Evolutionary conservation across 2,113 vertebrate species (phyloP).

Genomic region (Psophia crepitans): DNA sequence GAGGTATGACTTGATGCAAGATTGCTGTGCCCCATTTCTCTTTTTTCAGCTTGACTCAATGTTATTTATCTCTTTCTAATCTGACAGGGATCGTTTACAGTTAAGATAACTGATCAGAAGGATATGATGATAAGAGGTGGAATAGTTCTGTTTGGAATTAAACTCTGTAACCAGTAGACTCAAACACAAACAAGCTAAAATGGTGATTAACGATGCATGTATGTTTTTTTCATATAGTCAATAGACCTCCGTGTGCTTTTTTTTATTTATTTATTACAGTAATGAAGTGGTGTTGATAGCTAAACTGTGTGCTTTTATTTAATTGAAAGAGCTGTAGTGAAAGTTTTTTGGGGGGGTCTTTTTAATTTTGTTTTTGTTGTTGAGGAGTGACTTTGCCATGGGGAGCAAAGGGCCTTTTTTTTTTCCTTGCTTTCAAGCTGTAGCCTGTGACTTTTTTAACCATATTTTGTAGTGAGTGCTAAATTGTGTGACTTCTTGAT

Average conservation of each 20-base stretch:
- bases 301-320: slow-evolving; percentile 97
- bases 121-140: slow-evolving; percentile 94
- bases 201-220: slow-evolving; percentile 99
- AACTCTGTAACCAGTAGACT: slow-evolving; percentile 96
- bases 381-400: slow-evolving; percentile 89
- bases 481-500: slow-evolving; percentile 81
- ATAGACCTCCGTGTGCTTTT: slow-evolving; percentile 96
- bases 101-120: slow-evolving; percentile 97
- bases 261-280: slow-evolving; percentile 83
- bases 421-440: slow-evolving; percentile 82
- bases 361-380: slow-evolving; percentile 81
- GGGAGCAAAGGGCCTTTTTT: slow-evolving; percentile 80
- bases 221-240: slow-evolving; percentile 91
- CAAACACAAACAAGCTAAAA: slow-evolving; percentile 97
- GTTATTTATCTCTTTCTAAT: slow-evolving; percentile 99
- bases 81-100: slow-evolving; percentile 97
- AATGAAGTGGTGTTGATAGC: slow-evolving; percentile 99
- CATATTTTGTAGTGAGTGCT: slow-evolving; percentile 87
- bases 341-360: slow-evolving; percentile 75
- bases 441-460: slow-evolving; percentile 86
- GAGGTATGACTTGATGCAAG: slow-evolving; percentile 78
- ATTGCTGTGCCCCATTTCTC: slow-evolving; percentile 69
- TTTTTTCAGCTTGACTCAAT: slow-evolving; percentile 90
- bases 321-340: slow-evolving; percentile 86
- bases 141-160: slow-evolving; percentile 95